These are phyloP conservation scores for Rhagologus leucostigma DNA, from an alignment of 2,113 vertebrate genomes.

Conservation along the genomic window DNA sequence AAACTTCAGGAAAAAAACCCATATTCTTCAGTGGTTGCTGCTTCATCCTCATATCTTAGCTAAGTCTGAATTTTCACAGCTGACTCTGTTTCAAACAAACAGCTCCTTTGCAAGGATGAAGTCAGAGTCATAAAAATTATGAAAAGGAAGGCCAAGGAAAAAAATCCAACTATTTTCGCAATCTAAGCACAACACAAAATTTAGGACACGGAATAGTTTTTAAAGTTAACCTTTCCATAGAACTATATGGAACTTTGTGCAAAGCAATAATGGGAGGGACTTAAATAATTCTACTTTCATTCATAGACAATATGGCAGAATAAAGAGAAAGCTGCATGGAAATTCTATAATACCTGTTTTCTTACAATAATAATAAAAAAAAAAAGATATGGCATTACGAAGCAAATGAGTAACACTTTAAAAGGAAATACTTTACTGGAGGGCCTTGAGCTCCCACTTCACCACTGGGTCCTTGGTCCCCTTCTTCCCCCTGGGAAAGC, in stretches of 20 bases:
- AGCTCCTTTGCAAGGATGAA: not conserved
- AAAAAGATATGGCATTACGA: not conserved
- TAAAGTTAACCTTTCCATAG: not conserved
- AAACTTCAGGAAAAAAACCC: not conserved
- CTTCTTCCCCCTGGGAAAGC: slow-evolving; percentile 87
- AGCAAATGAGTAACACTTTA: not conserved
- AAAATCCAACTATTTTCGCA: not conserved
- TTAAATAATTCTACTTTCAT: not conserved
- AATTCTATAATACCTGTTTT: not conserved
- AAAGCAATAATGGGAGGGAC: rapidly evolving
- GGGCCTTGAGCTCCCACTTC: slow-evolving; percentile 89
- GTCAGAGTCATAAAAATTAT: not conserved
- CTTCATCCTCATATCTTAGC: not conserved
- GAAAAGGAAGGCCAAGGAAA: not conserved
- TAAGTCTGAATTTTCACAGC: not conserved
- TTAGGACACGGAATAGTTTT: not conserved
- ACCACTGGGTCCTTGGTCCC: slow-evolving; percentile 86
- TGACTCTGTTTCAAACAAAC: not conserved
- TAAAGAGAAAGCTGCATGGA: not conserved
- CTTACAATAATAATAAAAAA: not conserved
- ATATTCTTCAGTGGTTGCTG: not conserved
- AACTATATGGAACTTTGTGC: not conserved
- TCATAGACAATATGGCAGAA: not conserved
- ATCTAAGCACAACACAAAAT: not conserved
- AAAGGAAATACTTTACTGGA: slow-evolving; percentile 78